Conservation (phyloP, 2,113 vertebrate genomes). For the Rhinichthys klamathensis region DNA sequence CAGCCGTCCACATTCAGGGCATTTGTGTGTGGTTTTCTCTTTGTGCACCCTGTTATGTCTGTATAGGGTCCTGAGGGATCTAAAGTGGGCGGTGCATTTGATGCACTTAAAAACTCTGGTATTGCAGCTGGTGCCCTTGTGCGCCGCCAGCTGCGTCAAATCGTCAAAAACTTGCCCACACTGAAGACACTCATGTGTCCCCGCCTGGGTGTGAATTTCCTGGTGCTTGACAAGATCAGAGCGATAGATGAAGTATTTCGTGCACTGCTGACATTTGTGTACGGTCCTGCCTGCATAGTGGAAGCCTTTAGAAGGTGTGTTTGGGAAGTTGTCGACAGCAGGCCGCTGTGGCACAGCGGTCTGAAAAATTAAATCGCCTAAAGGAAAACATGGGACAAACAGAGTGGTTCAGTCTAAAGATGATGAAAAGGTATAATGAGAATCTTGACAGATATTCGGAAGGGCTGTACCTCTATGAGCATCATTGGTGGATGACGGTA, state of each 20-base stretch:
- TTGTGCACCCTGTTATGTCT: conserved; percentile 55
- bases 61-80: conserved; percentile 52
- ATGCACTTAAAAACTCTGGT: conserved; percentile 55
- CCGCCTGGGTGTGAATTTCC: conserved; percentile 58
- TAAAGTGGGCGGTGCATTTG: conserved; percentile 52
- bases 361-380: conserved; percentile 21
- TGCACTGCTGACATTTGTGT: conserved; percentile 73
- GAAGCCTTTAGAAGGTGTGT: conserved; percentile 23
- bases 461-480: conserved; percentile 11
- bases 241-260: conserved; percentile 72
- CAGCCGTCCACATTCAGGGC: conserved; percentile 54
- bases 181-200: conserved; percentile 40
- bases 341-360: conserved; percentile 1
- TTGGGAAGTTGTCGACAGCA: conserved; percentile 9
- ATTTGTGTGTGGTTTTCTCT: conserved; percentile 52
- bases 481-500: neutral
- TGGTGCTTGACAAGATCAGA: conserved; percentile 75
- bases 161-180: conserved; percentile 39
- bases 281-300: conserved; percentile 59
- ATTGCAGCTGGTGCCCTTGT: conserved; percentile 47
- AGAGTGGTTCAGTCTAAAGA: neutral
- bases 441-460: neutral
- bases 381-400: neutral
- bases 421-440: neutral
- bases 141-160: neutral